These are phyloP conservation scores for Hypsopygia costalis DNA, from an alignment of 2,888 invertebrate genomes.

Conservation along the genomic window DNA sequence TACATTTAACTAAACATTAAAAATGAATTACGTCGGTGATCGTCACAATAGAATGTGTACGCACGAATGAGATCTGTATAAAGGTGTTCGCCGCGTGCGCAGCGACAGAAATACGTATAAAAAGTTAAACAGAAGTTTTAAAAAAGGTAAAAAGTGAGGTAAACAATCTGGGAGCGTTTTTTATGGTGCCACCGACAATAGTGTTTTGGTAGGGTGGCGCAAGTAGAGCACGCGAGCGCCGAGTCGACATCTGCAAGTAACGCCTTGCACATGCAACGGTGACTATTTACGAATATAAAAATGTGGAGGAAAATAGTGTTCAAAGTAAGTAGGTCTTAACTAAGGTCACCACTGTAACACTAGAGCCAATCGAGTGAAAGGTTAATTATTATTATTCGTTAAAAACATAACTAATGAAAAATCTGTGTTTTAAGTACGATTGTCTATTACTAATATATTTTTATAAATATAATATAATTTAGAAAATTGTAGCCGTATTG, in stretches of 20 bases:
- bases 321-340: too few species aligned
- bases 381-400: too few species aligned
- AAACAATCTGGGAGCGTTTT: constrained; percentile 73
- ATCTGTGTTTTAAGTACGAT: too few species aligned
- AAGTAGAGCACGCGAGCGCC: constrained; percentile 55
- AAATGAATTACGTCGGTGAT: constrained; percentile 60
- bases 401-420: too few species aligned
- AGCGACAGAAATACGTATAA: constrained; percentile 66
- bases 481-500: too few species aligned
- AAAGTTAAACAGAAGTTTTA: constrained; percentile 64
- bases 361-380: too few species aligned
- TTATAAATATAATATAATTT: too few species aligned
- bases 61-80: constrained; percentile 63
- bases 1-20: constrained; percentile 67
- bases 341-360: too few species aligned
- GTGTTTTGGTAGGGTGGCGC: constrained; percentile 57
- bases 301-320: too few species aligned
- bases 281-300: too few species aligned
- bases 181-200: constrained; percentile 50
- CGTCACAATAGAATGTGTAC: constrained; percentile 56
- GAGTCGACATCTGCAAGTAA: constrained; percentile 44
- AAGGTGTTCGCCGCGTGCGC: constrained; percentile 66
- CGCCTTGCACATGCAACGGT: too few species aligned
- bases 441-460: too few species aligned
- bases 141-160: constrained; percentile 78